These are phyloP conservation scores for Catocala sponsa DNA, from an alignment of 2,888 invertebrate species.

Conservation along the genomic window DNA sequence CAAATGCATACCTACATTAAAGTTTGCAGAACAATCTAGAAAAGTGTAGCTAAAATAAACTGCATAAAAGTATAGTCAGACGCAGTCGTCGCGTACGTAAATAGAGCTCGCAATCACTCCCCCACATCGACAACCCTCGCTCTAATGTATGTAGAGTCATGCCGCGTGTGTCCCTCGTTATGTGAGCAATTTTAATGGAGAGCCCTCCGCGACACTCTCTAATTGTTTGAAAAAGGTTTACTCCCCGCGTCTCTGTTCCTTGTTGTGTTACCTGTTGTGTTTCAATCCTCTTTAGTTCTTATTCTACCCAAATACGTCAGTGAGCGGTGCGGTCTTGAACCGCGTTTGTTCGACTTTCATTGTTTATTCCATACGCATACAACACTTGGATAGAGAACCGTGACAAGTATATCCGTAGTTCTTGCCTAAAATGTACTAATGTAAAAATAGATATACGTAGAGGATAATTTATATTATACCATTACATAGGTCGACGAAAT, in stretches of 20 bases:
- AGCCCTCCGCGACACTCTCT: slow-evolving; percentile 65
- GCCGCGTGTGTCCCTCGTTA: slow-evolving; percentile 68
- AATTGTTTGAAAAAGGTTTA: slow-evolving; percentile 75
- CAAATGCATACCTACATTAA: slow-evolving; percentile 13
- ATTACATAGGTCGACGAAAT: too few species aligned
- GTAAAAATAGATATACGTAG: too few species aligned
- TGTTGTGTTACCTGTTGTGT: slow-evolving; percentile 26
- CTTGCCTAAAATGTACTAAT: neutral
- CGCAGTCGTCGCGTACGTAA: slow-evolving; percentile 40
- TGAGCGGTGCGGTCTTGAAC: neutral
- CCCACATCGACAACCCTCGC: slow-evolving; percentile 63
- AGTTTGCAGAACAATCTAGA: slow-evolving; percentile 24
- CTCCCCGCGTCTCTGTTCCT: slow-evolving; percentile 41
- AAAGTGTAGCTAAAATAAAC: slow-evolving; percentile 37
- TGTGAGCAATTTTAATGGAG: slow-evolving; percentile 78
- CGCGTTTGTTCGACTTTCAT: neutral
- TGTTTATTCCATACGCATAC: slow-evolving; percentile 2
- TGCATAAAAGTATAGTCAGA: slow-evolving; percentile 32
- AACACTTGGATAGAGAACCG: neutral
- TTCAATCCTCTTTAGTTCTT: slow-evolving; percentile 3
- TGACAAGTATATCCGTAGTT: neutral
- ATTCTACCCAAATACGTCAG: neutral
- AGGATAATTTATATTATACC: too few species aligned
- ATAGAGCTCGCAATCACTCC: slow-evolving; percentile 63
- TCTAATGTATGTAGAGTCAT: slow-evolving; percentile 78